These are phyloP conservation scores for Eolophus roseicapilla DNA, from an alignment of 2,113 vertebrate genomes.

Conservation along the genomic window DNA sequence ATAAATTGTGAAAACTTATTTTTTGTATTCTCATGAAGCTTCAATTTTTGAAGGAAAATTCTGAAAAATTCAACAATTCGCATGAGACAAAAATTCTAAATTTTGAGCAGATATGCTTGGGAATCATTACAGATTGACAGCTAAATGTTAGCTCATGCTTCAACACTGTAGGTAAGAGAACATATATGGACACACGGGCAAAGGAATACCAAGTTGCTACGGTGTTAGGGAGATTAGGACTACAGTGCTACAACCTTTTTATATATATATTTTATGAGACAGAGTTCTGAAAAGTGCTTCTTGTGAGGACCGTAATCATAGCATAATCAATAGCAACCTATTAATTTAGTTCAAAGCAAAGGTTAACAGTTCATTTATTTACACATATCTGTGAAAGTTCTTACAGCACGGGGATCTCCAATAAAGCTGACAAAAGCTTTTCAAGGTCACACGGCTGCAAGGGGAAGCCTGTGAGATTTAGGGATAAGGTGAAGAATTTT, in stretches of 20 bases:
- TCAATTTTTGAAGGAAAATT: background rate
- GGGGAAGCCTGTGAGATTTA: background rate
- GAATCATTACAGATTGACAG: background rate
- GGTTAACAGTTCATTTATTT: background rate
- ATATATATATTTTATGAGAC: background rate
- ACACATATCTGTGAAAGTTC: background rate
- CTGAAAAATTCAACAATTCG: background rate
- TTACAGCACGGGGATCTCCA: background rate
- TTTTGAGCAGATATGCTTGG: background rate
- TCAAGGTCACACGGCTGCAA: background rate
- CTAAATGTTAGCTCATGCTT: background rate
- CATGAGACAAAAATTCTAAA: background rate
- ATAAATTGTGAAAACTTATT: background rate
- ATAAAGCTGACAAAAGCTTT: rapidly evolving
- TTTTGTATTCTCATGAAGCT: background rate
- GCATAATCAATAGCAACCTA: background rate
- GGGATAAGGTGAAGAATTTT: background rate
- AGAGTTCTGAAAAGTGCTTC: background rate
- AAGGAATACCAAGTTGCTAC: background rate
- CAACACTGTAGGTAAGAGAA: background rate
- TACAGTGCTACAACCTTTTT: background rate
- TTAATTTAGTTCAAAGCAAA: background rate
- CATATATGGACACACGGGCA: background rate
- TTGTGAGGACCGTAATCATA: background rate
- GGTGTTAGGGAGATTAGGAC: background rate